phyloP scores from a whole-genome alignment of 1,140 invertebrate genomes.

The Thaumatotibia leucotreta region DNA sequence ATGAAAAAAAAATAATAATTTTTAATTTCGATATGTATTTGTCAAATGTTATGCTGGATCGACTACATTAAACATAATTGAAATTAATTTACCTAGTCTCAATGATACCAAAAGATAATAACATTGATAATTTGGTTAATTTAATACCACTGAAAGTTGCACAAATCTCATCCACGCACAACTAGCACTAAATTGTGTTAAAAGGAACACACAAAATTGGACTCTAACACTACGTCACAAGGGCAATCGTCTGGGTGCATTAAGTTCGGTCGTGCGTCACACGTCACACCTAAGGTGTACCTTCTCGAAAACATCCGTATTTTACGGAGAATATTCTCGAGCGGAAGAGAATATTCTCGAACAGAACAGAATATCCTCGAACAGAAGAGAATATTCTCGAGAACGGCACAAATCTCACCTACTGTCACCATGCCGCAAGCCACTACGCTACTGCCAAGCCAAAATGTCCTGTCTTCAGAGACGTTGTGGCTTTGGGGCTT shows the following conservation, averaged over 20 bases:
- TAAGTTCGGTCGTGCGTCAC: constrained; percentile 31
- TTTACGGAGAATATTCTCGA: too few species aligned
- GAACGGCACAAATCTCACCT: too few species aligned
- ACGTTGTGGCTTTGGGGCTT: neutral
- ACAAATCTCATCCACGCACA: neutral
- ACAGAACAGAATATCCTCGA: too few species aligned
- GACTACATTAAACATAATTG: too few species aligned
- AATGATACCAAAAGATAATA: too few species aligned
- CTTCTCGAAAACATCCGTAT: too few species aligned
- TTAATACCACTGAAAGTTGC: neutral
- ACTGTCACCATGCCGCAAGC: constrained; percentile 66
- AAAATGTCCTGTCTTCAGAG: neutral
- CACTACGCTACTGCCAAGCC: constrained; percentile 30
- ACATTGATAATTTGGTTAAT: neutral
- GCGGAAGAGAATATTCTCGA: too few species aligned
- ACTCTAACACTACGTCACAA: constrained; percentile 19
- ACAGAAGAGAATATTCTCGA: too few species aligned
- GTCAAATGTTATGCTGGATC: too few species aligned
- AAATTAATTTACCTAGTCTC: too few species aligned
- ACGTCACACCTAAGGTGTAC: constrained; percentile 25
- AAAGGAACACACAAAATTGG: constrained; percentile 7
- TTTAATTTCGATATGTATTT: too few species aligned
- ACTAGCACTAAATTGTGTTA: neutral
- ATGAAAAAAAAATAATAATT: too few species aligned
- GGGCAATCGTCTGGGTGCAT: constrained; percentile 37